A percentile compares a stretch with the other conserved stretches of the same genome.
Evolutionary conservation across 1,140 invertebrate genomes (phyloP).

Genomic region (Scaptomyza graminum): DNA sequence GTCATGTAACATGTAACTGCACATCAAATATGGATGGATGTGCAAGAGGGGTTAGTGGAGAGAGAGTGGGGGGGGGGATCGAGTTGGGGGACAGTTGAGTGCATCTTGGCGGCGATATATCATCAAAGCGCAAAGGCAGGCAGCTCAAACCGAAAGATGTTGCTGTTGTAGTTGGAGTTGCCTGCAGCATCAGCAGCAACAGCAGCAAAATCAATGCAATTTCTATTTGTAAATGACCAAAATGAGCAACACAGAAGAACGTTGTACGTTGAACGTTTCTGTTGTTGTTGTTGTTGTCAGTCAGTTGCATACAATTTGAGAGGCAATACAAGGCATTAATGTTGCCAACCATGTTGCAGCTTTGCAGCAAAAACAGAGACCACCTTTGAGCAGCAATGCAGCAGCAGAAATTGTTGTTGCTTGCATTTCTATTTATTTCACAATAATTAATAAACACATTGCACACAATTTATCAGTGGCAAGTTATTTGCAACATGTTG

Average conservation of each 20-base stretch:
- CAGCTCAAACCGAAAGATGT: constrained; percentile 28
- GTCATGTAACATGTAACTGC: constrained; percentile 77
- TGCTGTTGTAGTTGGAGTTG: constrained; percentile 6
- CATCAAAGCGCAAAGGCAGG: constrained; percentile 64
- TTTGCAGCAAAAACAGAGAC: constrained; percentile 43
- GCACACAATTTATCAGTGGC: constrained; percentile 74
- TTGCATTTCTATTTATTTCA: constrained; percentile 66
- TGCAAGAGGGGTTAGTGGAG: no score
- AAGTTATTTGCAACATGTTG: constrained; percentile 36
- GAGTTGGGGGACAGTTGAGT: constrained; percentile 5
- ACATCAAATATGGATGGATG: constrained; percentile 72
- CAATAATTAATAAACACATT: constrained; percentile 81
- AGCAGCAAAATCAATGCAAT: constrained; percentile 75
- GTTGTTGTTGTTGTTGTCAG: constrained; percentile 24
- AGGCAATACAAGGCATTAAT: constrained; percentile 17
- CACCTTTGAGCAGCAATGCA: constrained; percentile 70
- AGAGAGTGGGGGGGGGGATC: background rate
- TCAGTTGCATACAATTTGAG: constrained; percentile 38
- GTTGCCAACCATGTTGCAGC: constrained; percentile 17
- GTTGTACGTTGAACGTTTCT: constrained; percentile 8
- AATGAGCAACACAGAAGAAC: constrained; percentile 37
- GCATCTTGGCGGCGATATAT: constrained; percentile 71
- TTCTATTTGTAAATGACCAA: constrained; percentile 83
- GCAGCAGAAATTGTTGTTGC: no score
- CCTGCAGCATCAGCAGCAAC: constrained; percentile 15